These are phyloP conservation scores for Automeris io DNA, from an alignment of 2,888 invertebrate species.

Conservation along the genomic window DNA sequence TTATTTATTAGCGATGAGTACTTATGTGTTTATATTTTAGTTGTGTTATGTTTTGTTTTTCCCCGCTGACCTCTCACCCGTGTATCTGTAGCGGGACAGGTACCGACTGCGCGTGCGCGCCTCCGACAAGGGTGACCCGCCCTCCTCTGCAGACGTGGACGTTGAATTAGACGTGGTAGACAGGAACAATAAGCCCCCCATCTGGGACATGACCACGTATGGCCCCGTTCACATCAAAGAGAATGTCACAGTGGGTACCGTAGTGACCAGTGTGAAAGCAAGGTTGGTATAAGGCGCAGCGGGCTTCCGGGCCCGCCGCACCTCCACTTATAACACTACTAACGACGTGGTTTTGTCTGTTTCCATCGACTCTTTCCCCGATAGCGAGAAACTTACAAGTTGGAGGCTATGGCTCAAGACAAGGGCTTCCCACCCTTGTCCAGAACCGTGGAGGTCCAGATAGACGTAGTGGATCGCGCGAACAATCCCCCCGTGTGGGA, in stretches of 20 bases:
- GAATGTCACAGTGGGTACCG: slow-evolving; percentile 99
- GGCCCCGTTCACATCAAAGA: slow-evolving; percentile 98
- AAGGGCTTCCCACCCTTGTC: slow-evolving; percentile 97
- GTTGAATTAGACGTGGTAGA: slow-evolving; percentile 99
- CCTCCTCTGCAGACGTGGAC: slow-evolving; percentile 96
- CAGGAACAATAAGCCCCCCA: slow-evolving; percentile 98
- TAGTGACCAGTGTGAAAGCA: slow-evolving; percentile 98
- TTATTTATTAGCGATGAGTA: slow-evolving; percentile 71
- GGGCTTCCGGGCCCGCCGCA: slow-evolving; percentile 69
- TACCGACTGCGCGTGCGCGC: slow-evolving; percentile 97
- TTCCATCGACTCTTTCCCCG: slow-evolving; percentile 80
- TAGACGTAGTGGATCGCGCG: slow-evolving; percentile 98
- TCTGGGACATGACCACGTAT: slow-evolving; percentile 96
- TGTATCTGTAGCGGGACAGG: slow-evolving; percentile 94
- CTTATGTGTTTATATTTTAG: slow-evolving; percentile 74
- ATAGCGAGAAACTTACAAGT: slow-evolving; percentile 98
- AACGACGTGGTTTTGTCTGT: slow-evolving; percentile 82
- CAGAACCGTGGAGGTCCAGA: slow-evolving; percentile 97
- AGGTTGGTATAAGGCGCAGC: slow-evolving; percentile 89
- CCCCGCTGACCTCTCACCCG: slow-evolving; percentile 83
- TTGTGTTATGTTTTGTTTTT: slow-evolving; percentile 79
- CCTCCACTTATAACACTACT: slow-evolving; percentile 78
- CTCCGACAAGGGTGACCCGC: slow-evolving; percentile 95
- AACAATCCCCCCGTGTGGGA: slow-evolving; percentile 99
- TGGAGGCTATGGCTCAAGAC: slow-evolving; percentile 99